These are phyloP conservation scores for Patella caerulea DNA, from an alignment of 2,888 invertebrate genomes.

Conservation along the genomic window DNA sequence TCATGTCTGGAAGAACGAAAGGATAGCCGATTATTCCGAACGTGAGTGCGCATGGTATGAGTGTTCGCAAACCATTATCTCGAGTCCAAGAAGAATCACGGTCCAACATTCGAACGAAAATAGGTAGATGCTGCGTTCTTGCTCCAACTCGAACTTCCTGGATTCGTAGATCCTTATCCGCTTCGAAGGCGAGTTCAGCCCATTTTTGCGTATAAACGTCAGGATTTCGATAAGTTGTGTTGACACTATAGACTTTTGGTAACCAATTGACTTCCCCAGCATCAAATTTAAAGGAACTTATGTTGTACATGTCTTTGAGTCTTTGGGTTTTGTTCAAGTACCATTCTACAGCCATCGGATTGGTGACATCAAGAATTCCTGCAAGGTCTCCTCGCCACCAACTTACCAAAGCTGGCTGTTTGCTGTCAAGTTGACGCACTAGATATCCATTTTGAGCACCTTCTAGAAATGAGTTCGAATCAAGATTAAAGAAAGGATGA, in stretches of 20 bases:
- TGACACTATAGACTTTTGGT: conserved; percentile 46
- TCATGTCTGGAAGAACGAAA: conserved; percentile 93
- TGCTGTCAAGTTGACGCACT: conserved; percentile 64
- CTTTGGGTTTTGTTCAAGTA: conserved; percentile 79
- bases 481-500: conserved; percentile 75
- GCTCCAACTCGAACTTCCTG: conserved; percentile 91
- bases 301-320: conserved; percentile 78
- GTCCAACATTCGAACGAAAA: conserved; percentile 84
- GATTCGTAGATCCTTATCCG: conserved; percentile 69
- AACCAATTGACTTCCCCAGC: conserved; percentile 71
- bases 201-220: conserved; percentile 56
- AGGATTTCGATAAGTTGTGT: conserved; percentile 47
- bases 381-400: conserved; percentile 83
- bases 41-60: conserved; percentile 84
- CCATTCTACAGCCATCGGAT: conserved; percentile 87
- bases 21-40: conserved; percentile 77
- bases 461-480: conserved; percentile 86
- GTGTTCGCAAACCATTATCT: conserved; percentile 81
- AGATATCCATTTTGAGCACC: conserved; percentile 78
- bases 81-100: conserved; percentile 89
- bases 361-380: conserved; percentile 90
- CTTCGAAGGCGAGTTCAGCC: conserved; percentile 49
- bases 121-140: conserved; percentile 85
- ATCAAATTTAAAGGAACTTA: conserved; percentile 92
- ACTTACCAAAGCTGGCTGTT: conserved; percentile 74